These are phyloP conservation scores for Drosophila pegasa DNA, from an alignment of 2,888 invertebrate species.

Conservation along the genomic window DNA sequence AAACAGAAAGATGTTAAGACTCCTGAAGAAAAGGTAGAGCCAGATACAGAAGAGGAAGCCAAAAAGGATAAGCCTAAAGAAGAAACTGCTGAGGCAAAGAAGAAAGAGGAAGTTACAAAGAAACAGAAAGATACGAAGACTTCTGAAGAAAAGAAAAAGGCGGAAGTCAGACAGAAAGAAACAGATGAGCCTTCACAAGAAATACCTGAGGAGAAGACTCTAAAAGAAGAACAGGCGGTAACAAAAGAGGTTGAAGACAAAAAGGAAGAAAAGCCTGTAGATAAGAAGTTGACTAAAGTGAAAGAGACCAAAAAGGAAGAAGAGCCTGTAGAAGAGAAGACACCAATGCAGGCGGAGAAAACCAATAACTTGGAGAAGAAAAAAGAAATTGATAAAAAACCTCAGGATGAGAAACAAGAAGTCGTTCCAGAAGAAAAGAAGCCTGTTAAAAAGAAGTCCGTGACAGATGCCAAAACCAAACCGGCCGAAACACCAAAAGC, in stretches of 20 bases:
- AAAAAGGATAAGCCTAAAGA: slow-evolving; percentile 43
- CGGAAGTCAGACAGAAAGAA: slow-evolving; percentile 26
- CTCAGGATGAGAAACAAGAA: neutral
- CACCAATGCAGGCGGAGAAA: neutral
- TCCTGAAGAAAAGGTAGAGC: slow-evolving; percentile 18
- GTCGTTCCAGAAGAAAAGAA: neutral
- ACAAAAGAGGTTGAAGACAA: slow-evolving; percentile 21
- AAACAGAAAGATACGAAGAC: slow-evolving; percentile 1
- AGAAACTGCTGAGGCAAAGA: neutral
- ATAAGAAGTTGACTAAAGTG: neutral
- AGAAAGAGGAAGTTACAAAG: slow-evolving; percentile 15
- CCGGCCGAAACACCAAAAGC: neutral
- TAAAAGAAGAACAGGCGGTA: slow-evolving; percentile 31
- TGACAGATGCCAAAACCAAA: slow-evolving; percentile 1
- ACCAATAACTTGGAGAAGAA: neutral
- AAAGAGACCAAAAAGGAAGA: slow-evolving; percentile 1
- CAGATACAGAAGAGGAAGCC: slow-evolving; percentile 25
- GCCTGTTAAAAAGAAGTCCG: neutral
- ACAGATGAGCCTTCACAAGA: slow-evolving; percentile 9
- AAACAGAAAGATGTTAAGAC: neutral
- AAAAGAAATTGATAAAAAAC: neutral
- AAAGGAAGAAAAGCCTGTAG: neutral
- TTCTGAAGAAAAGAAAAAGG: slow-evolving; percentile 17
- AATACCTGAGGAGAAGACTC: slow-evolving; percentile 14
- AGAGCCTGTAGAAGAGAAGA: neutral